Base-by-base conservation (phyloP, 2,113 vertebrate genomes). In the Noctilio leporinus region DNA sequence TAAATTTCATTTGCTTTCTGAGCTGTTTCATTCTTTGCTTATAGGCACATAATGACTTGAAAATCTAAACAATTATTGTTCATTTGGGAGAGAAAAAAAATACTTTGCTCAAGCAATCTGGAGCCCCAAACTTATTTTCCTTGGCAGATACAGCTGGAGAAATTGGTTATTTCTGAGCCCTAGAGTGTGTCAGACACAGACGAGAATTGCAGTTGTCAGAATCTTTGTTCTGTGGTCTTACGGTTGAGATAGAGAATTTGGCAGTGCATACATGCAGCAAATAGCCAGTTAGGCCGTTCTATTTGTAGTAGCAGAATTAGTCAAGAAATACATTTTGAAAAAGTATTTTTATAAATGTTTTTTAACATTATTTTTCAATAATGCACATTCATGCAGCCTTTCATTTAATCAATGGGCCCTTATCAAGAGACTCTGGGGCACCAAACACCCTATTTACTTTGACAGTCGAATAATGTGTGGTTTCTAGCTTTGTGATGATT, bases 1-100 rank as follows among this genome's bases (percentile, higher is more conserved):
- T 87, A 95, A 94, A 85, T 96, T 95, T 76, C 26, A 62, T 93
- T 95, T 93, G 43, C 91, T 94, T 90, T 73, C 49, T 43, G 19
- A 88, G 35, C 59, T 88, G 3, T 86, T 94, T 73, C 67, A 87
- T 45, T 90, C 92, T 94, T 95, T 94, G 57, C 86, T 93, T 84
- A 69, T 33, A 70, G 75, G 30, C 72, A 65, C 55, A 83, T 87
- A 86, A 94, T 89, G 64, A 92, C 72, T 95, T 95, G 33, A 84
- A 97, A 95, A 95, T 89, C 35, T 94, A 92, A 95, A 70, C 93
- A 75, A 95, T 97, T 85, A 55, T 65, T 93, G 43, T 86, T 97
- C 59, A 78, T 82, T 96, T 86, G 82, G 40, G 77, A 88, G 43
- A 82, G 70, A 47, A 95, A 93, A 82, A 26, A 93, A 82, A 26